Evolutionary conservation across 2,113 vertebrate genomes (phyloP), one percentile per base, ranked within the genome.

Genomic region (Odontesthes bonariensis): DNA sequence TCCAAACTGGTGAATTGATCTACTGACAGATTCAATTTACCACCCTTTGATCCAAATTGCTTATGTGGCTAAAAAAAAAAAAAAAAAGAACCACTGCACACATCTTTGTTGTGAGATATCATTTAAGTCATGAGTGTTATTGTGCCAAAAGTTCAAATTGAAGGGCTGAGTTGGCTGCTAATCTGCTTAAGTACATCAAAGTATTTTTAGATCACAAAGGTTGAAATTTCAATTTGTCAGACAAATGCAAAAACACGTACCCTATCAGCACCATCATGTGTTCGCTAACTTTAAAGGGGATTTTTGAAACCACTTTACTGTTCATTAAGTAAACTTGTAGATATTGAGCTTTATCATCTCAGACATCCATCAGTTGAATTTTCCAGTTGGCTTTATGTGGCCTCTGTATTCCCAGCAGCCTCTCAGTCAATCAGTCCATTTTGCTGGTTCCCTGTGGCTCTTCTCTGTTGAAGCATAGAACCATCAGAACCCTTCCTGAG

Each of bases 401-500:
- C 77, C 69, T 75, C 83, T 76, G n/a, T 52, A 13, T 77, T 81
- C 85, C 77, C 79, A 79, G 75, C 84, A 86, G 83, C 81, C 65
- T 71, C 70, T 85, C 81, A 82, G 85, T 90, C 88, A 90, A 81
- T 88, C 84, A 76, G 83, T 70, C 79, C 63, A 54, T 84, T 87
- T 86, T 86, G 59, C 87, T 81, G 77, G 66, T 83, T 86, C 84
- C 84, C 84, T 13, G 79, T 90, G 87, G 86, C 82, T 85, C 62
- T 22, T 19, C 77, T 72, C 81, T 69, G 79, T 55, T 70, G 69
- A 81, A 63, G 73, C 82, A 82, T 38, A 74, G 57, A 75, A 75
- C 62, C 62, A 66, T 89, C 83, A 81, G 75, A 83, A 79, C 61
- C 68, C 78, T 81, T 85, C 72, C 75, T 20, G 64, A 72, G 83